Conservation (phyloP, 2,113 vertebrate genomes). For the Catharus minimus region DNA sequence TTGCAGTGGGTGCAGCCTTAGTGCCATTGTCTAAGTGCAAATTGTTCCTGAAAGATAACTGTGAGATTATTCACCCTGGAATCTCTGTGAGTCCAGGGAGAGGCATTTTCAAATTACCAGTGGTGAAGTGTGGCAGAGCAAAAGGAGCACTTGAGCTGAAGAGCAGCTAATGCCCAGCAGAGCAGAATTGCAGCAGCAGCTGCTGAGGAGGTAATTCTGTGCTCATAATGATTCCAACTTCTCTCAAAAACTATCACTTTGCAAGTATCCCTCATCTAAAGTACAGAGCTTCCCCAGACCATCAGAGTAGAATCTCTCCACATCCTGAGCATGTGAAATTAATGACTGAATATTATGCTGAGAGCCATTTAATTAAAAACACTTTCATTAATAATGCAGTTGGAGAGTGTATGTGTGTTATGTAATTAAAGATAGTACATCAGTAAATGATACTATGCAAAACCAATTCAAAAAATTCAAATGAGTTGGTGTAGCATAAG, state of each 20-base stretch:
- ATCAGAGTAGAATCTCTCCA: constrained; percentile 1
- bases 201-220: constrained; percentile 52
- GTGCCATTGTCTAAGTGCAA: neutral
- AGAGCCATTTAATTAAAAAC: constrained; percentile 68
- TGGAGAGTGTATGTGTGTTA: constrained; percentile 55
- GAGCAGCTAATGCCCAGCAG: constrained; percentile 29
- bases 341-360: constrained; percentile 59
- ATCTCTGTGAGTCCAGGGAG: neutral
- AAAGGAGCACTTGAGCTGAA: constrained; percentile 46
- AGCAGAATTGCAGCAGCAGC: constrained; percentile 34
- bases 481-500: constrained; percentile 38
- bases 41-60: neutral
- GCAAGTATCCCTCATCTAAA: constrained; percentile 44
- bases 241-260: neutral
- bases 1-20: neutral
- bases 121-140: constrained; percentile 6
- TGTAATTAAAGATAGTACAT: constrained; percentile 66
- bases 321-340: constrained; percentile 42
- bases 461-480: constrained; percentile 65
- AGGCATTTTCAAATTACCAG: neutral
- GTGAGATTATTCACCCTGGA: neutral
- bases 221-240: constrained; percentile 19
- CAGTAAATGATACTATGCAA: constrained; percentile 66
- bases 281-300: constrained; percentile 38
- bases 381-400: constrained; percentile 60